Evolutionary conservation across 2,113 vertebrate species (phyloP), one percentile per base, ranked within the genome.

Genomic region (Electrona antarctica): DNA sequence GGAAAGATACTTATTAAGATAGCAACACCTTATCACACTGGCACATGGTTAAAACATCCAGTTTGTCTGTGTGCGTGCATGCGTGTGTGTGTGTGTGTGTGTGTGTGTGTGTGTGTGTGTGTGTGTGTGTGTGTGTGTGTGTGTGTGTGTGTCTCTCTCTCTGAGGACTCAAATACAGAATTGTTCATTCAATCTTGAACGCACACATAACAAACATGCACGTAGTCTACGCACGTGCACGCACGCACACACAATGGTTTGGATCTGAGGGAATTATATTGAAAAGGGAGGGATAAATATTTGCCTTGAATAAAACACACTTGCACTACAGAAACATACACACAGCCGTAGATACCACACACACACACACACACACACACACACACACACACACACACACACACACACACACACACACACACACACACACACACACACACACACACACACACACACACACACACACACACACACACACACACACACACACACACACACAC

Each of bases 1-100:
- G 68, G 4, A 75, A 45, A 79, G 80, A 87, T 90, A 48, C 73
- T 81, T 77, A 89, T 92, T 86, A 87, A 87, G 86, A 91, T 86
- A 87, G 46, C 28, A 72, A 71, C 49, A 67, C 48, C 81, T 91
- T 85, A 90, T 89, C 91, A 69, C 70, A 60, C 57, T 6, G 69
- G 60, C 79, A 80, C 80, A 87, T 60, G 11, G 75, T 67, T 78
- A 69, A 75, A 69, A 79, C 76, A 74, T 69, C 64, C 4, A 28
- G 21, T 21, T 10, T 51, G 47, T 29, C 48, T 15, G 58, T 61
- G 57, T n/a, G 59, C 11, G 54, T 21, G 66, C 48, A n/a, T 48
- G 66, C 15, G 55, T 21, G 54, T 10, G 54, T 58, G 54, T 58
- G 55, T 58, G 66, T 21, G 41, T 68, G 55, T 28, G 41, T 58